Conservation (phyloP, 2,888 invertebrate species). For the Ctenicera cuprea region DNA sequence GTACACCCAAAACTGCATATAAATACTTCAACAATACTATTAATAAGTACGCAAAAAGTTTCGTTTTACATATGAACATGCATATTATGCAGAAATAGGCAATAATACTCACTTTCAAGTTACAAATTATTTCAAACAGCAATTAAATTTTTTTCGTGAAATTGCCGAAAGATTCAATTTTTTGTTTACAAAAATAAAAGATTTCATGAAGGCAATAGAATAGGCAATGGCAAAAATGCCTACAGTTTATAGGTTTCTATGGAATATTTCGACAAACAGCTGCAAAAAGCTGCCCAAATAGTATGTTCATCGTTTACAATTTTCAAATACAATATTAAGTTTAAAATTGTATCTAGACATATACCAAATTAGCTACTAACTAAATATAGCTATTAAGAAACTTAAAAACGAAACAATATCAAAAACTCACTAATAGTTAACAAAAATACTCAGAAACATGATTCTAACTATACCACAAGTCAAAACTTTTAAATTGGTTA, state of each 20-base stretch:
- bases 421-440: too few species aligned
- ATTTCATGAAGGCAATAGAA: constrained; percentile 28
- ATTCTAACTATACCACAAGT: constrained; percentile 9
- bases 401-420: constrained; percentile 20
- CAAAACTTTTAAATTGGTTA: constrained; percentile 22
- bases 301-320: constrained; percentile 14
- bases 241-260: background rate
- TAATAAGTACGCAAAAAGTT: constrained; percentile 11
- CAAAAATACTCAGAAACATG: constrained; percentile 36
- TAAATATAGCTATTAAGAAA: background rate
- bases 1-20: constrained; percentile 5
- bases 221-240: constrained; percentile 36
- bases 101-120: background rate
- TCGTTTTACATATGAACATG: background rate
- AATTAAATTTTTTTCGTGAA: background rate
- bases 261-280: constrained; percentile 14
- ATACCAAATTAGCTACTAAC: constrained; percentile 2
- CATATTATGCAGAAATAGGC: constrained; percentile 18
- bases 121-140: background rate
- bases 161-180: background rate
- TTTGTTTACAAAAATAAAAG: constrained; percentile 19
- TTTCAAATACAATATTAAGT: constrained; percentile 4
- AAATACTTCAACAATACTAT: constrained; percentile 13
- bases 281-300: constrained; percentile 21
- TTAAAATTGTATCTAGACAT: constrained; percentile 1